Conservation (phyloP, 2,113 vertebrate species). For the Cepphus grylle region DNA sequence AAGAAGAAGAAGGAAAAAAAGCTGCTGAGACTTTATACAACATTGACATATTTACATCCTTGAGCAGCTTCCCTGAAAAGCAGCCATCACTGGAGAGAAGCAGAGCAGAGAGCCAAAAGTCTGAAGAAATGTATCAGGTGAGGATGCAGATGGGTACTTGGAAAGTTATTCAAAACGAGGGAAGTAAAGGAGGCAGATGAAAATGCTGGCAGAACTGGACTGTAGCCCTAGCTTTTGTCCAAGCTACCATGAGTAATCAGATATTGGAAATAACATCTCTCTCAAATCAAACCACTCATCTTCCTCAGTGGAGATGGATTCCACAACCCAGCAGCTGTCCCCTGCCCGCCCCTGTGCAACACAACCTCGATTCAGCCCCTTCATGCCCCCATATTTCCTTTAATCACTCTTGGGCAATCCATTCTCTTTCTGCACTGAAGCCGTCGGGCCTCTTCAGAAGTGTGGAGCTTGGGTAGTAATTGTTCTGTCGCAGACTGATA, state of each 20-base stretch:
- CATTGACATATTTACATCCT: neutral
- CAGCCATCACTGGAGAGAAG: neutral
- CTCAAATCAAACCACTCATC: neutral
- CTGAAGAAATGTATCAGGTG: neutral
- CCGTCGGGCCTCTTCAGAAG: neutral
- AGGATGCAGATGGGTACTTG: neutral
- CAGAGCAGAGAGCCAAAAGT: neutral
- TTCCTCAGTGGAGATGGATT: neutral
- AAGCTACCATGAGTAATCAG: neutral
- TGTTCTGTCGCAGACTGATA: neutral
- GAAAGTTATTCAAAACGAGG: neutral
- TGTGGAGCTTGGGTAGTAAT: neutral
- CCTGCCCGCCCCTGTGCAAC: fast-evolving
- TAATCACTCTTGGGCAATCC: neutral
- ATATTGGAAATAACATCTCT: neutral
- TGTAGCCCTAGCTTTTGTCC: neutral
- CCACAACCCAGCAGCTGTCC: neutral
- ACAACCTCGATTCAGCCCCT: neutral
- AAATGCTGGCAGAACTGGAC: neutral
- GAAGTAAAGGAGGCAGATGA: neutral
- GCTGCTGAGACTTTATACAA: neutral
- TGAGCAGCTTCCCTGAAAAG: neutral
- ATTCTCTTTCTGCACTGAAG: neutral
- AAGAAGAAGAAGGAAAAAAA: neutral
- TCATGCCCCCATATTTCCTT: neutral